Evolutionary conservation across 1,140 invertebrate genomes (phyloP).

Genomic region (Aradophagus sp.): DNA sequence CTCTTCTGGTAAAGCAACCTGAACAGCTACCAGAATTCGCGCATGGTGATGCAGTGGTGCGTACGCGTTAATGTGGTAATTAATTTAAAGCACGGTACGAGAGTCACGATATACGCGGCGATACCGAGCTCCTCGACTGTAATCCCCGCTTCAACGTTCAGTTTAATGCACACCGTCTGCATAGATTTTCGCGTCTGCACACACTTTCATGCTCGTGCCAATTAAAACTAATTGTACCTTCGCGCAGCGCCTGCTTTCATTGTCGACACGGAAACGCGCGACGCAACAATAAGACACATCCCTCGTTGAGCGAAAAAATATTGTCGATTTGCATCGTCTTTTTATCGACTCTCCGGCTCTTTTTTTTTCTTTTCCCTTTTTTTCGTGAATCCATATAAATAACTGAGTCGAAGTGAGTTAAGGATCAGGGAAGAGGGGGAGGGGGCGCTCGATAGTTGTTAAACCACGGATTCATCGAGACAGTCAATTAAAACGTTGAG

Average conservation of each 20-base stretch:
- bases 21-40: constrained; percentile 51
- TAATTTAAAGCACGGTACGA: constrained; percentile 57
- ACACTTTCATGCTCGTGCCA: constrained; percentile 44
- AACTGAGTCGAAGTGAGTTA: not conserved
- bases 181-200: constrained; percentile 39
- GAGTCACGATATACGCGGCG: constrained; percentile 53
- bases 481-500: constrained; percentile 50
- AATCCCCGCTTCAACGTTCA: constrained; percentile 50
- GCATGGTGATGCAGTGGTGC: constrained; percentile 54
- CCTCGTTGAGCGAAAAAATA: constrained; percentile 14
- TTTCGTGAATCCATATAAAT: constrained; percentile 17
- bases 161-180: constrained; percentile 50
- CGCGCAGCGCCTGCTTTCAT: constrained; percentile 20
- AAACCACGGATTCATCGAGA: constrained; percentile 27
- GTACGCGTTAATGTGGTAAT: constrained; percentile 58
- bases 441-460: constrained; percentile 12
- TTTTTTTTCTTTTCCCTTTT: not conserved
- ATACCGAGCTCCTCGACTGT: constrained; percentile 43
- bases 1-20: constrained; percentile 47
- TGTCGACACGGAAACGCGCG: constrained; percentile 10
- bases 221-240: constrained; percentile 53
- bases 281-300: constrained; percentile 26
- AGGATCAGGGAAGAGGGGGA: not conserved
- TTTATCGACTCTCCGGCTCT: too few species aligned
- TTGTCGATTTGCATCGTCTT: too few species aligned